These are phyloP conservation scores for Gerosis bhagava DNA, from an alignment of 2,888 invertebrate species.

Conservation along the genomic window DNA sequence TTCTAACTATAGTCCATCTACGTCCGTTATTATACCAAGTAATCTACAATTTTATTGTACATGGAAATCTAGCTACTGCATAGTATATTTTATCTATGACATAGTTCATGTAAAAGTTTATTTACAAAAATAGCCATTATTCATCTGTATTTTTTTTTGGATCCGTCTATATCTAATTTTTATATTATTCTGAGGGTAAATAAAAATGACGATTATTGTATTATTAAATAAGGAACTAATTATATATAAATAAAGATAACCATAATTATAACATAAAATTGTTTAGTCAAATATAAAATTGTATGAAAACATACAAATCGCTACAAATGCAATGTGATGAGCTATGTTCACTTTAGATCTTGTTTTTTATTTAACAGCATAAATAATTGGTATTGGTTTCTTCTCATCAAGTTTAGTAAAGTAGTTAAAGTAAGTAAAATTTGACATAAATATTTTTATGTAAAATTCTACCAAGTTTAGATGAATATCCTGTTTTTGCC, in stretches of 20 bases:
- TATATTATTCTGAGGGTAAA: constrained; percentile 47
- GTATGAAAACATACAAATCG: constrained; percentile 2
- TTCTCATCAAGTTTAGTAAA: too few relatives aligned
- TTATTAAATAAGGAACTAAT: constrained; percentile 42
- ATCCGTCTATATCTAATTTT: constrained; percentile 55
- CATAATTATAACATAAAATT: constrained; percentile 13
- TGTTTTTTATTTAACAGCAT: too few relatives aligned
- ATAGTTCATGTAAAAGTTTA: constrained; percentile 78
- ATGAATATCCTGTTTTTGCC: too few relatives aligned
- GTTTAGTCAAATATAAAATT: constrained; percentile 8
- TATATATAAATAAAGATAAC: constrained; percentile 30
- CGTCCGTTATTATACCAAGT: constrained; percentile 59
- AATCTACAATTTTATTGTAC: constrained; percentile 80
- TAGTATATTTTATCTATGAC: constrained; percentile 68
- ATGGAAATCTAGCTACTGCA: constrained; percentile 78
- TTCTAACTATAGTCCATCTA: constrained; percentile 72
- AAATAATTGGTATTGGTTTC: too few relatives aligned
- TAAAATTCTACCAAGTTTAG: too few relatives aligned
- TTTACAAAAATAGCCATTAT: constrained; percentile 79
- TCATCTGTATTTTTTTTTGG: constrained; percentile 62
- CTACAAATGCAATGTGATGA: constrained; percentile 15
- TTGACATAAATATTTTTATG: too few relatives aligned
- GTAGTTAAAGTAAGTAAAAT: too few relatives aligned
- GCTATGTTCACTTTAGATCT: constrained; percentile 5
- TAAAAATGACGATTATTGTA: constrained; percentile 31